Evolutionary conservation across 2,113 vertebrate species (phyloP), one percentile per base, ranked within the genome.

Genomic region (Prinia subflava): DNA sequence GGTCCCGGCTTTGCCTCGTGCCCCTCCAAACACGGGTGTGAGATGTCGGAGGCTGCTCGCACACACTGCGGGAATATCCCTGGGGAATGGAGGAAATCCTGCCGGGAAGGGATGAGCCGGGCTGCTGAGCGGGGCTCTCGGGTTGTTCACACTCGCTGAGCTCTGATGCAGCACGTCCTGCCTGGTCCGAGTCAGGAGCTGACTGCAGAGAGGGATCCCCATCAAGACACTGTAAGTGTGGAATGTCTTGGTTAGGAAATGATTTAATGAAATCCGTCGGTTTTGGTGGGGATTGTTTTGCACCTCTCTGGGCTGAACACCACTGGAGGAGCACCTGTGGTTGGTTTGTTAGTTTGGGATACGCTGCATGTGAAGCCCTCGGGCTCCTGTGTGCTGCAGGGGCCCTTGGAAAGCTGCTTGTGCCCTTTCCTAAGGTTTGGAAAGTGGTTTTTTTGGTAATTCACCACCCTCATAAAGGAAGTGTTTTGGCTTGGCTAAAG

Each of bases 141-240:
- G 23, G 0, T 5, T 42, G 77, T 44, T 64, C 71, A 10, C 30
- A 9, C 67, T 78, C 9, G 78, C 81, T 85, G 39, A 27, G 23
- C 33, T 75, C 9, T 42, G 77, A 39, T 11, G 11, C 39, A 39
- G 39, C 83, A 6, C 50, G 5, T 60, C 65, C 69, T 46, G 30
- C 55, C 65, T 49, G 57, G 33, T 23, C 90, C 42, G 47, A 53
- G 41, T 22, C 64, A 28, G 3, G 33, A 25, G 42, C 52, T 11
- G 44, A 4, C 30, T 59, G 56, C 44, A 3, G 37, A 3, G 37
- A 56, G 76, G 30, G 25, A 19, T 44, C 35, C 47, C 28, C 15
- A 3, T 16, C 15, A 10, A 16, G 56, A 3, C 30, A 1, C 11
- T 13, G 76, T 1, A 4, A 30, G 6, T 3, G 24, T 9, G 3